Conservation (phyloP, 2,888 invertebrate genomes). For the Chalcosyrphus nemorum region DNA sequence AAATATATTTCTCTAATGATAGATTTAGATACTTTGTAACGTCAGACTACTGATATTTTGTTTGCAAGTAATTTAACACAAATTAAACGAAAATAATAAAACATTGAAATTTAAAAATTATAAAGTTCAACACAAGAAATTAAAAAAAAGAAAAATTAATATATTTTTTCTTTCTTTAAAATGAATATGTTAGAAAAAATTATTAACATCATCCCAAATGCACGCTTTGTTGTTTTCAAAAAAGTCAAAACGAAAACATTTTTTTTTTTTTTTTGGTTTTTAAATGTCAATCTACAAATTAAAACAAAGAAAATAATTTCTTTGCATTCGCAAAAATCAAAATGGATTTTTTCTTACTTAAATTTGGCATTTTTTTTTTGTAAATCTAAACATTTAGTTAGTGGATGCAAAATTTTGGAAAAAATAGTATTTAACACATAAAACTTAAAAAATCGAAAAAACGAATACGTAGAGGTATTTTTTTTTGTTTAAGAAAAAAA, state of each 20-base stretch:
- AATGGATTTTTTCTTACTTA: conserved; percentile 29
- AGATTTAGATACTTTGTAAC: conserved; percentile 60
- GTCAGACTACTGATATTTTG: conserved; percentile 42
- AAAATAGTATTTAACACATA: conserved; percentile 37
- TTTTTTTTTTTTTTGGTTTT: conserved; percentile 15
- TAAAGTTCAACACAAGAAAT: conserved; percentile 3
- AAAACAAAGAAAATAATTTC: conserved; percentile 32
- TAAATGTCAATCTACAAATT: conserved; percentile 43
- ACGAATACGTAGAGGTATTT: conserved; percentile 28
- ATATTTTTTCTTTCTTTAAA: too few species aligned
- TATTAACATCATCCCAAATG: conserved; percentile 71
- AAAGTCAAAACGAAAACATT: conserved; percentile 59
- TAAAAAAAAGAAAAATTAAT: background rate
- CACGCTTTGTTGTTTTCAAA: conserved; percentile 65
- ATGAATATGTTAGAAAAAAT: conserved; percentile 26
- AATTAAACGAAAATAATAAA: conserved; percentile 54
- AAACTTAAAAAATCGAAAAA: conserved; percentile 20
- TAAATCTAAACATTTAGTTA: conserved; percentile 71
- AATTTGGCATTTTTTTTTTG: conserved; percentile 63
- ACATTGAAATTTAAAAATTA: conserved; percentile 36
- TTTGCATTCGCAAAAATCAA: conserved; percentile 69
- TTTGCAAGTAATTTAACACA: conserved; percentile 43
- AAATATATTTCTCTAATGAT: conserved; percentile 45
- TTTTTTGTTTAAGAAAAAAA: conserved; percentile 32
- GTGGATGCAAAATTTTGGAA: conserved; percentile 68